Conservation (phyloP, 2,113 vertebrate species). For the Heloderma charlesbogerti region DNA sequence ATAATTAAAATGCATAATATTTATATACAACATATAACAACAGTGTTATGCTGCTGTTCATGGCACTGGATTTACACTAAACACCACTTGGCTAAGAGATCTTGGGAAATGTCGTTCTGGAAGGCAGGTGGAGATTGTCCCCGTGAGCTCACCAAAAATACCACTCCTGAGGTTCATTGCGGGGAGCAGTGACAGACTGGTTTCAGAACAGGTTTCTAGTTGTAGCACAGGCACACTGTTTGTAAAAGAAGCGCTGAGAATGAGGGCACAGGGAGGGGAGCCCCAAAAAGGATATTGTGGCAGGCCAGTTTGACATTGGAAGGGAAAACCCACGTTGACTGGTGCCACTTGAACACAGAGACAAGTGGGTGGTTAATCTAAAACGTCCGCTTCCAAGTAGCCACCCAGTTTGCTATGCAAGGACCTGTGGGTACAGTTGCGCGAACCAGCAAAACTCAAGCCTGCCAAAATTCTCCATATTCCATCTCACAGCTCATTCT, state of each 20-base stretch:
- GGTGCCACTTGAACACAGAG: not conserved
- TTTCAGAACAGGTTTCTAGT: not conserved
- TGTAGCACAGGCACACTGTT: not conserved
- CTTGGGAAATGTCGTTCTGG: not conserved
- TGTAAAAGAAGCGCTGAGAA: not conserved
- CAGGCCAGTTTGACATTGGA: not conserved
- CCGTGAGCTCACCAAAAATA: rapidly evolving
- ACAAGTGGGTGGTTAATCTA: not conserved
- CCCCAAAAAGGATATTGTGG: not conserved
- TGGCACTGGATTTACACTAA: not conserved
- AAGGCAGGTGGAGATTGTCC: not conserved
- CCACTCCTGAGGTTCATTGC: not conserved
- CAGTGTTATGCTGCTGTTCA: not conserved
- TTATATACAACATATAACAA: not conserved
- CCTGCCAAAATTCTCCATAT: too few relatives aligned
- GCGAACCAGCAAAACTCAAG: too few relatives aligned
- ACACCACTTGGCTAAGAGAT: not conserved
- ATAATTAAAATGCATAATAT: not conserved
- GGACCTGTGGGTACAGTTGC: too few relatives aligned
- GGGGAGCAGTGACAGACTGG: not conserved
- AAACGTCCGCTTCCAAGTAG: too few relatives aligned
- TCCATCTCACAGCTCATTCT: too few relatives aligned
- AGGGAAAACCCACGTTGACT: not conserved
- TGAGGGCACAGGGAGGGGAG: not conserved
- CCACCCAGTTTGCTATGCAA: not conserved